These are phyloP conservation scores for Periparus ater DNA, from an alignment of 2,797 vertebrate genomes.

Conservation along the genomic window DNA sequence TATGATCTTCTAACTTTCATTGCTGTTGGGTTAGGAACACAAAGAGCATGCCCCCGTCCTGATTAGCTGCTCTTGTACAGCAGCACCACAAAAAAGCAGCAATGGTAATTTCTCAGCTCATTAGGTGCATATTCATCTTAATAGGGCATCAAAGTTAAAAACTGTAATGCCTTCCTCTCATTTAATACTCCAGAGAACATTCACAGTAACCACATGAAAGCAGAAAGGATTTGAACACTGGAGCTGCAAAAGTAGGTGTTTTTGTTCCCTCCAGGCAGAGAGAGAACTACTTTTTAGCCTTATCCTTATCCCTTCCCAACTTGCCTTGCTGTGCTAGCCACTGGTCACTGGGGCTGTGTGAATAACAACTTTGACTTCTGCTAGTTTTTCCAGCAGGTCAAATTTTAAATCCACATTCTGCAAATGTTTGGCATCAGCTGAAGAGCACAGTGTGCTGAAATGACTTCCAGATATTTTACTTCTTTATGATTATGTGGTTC, in stretches of 20 bases:
- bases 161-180: conserved; percentile 72
- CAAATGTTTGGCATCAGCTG: background rate
- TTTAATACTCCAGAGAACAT: conserved; percentile 74
- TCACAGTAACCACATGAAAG: conserved; percentile 72
- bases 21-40: conserved; percentile 46
- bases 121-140: conserved; percentile 77
- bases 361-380: background rate
- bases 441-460: background rate
- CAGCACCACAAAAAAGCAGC: conserved; percentile 15
- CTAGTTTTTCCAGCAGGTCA: background rate
- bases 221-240: conserved; percentile 62
- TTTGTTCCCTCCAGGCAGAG: conserved; percentile 54
- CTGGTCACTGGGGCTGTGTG: background rate
- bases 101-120: conserved; percentile 75
- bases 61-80: conserved; percentile 44
- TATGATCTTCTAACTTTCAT: conserved; percentile 40
- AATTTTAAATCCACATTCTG: background rate
- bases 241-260: conserved; percentile 64
- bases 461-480: background rate
- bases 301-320: background rate
- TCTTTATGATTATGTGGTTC: background rate
- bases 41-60: conserved; percentile 10
- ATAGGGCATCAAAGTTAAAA: conserved; percentile 77
- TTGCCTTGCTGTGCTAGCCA: background rate
- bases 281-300: conserved; percentile 24